Evolutionary conservation across 2,113 vertebrate species (phyloP).

Genomic region (Terrapene triunguis): DNA sequence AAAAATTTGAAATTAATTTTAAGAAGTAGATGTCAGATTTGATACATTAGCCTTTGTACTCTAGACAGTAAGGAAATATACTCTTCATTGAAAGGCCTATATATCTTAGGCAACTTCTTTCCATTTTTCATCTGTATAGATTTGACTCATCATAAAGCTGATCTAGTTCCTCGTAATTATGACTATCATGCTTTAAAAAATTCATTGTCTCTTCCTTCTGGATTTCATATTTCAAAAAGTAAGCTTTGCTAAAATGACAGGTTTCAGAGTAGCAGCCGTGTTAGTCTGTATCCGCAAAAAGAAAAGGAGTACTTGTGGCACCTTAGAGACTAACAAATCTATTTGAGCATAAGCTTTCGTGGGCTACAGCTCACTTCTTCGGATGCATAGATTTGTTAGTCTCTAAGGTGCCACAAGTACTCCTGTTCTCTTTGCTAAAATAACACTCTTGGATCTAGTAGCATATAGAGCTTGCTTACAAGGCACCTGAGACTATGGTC

Average conservation of each 20-base stretch:
- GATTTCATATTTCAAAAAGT: slow-evolving; percentile 65
- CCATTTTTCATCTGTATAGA: slow-evolving; percentile 41
- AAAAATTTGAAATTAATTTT: neutral
- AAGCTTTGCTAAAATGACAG: slow-evolving; percentile 60
- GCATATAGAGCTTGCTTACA: slow-evolving; percentile 49
- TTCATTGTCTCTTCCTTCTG: slow-evolving; percentile 9
- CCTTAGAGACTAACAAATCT: too few relatives aligned
- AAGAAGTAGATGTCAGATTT: slow-evolving; percentile 6
- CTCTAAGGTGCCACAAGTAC: too few relatives aligned
- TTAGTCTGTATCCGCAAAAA: too few relatives aligned
- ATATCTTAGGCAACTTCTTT: slow-evolving; percentile 18
- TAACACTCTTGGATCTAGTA: too few relatives aligned
- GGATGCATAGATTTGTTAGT: too few relatives aligned
- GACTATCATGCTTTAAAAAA: slow-evolving; percentile 69
- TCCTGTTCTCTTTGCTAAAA: too few relatives aligned
- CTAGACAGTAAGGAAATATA: slow-evolving; percentile 18
- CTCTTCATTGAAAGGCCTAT: neutral
- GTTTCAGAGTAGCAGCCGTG: too few relatives aligned
- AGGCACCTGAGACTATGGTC: slow-evolving; percentile 33
- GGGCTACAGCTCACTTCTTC: too few relatives aligned
- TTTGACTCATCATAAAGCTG: slow-evolving; percentile 57
- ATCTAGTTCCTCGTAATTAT: slow-evolving; percentile 62
- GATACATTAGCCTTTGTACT: slow-evolving; percentile 13
- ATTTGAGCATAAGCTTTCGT: too few relatives aligned
- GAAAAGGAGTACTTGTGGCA: too few relatives aligned